Evolutionary conservation across 1,140 invertebrate genomes (phyloP), one percentile per base, ranked within the genome.

Genomic region (Drosophila rufa): DNA sequence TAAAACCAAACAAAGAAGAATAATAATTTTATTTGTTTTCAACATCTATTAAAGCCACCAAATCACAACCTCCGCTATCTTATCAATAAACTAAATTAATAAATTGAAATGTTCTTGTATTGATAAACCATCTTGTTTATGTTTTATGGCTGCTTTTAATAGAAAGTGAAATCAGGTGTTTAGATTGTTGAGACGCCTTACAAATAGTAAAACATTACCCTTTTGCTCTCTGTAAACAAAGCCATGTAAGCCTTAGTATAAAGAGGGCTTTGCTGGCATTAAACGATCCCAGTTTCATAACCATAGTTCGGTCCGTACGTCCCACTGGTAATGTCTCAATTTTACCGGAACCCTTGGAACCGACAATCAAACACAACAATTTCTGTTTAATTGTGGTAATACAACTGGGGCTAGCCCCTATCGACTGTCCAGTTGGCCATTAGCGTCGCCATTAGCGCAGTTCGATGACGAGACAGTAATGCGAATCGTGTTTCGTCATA

Each of bases 361-460:
- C 45, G n/a, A 12, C 33, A 60, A 69, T 78, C 48, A 56, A 42
- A 42, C 30, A 4, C 45, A 50, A 50, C 51, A 19, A 68, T 50
- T 71, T 47, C 45, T 14, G 19, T 17, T 48, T 73, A 76, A 78
- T 78, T 77, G 30, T 56, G 8, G n/a, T 65, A 40, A 27, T 53
- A 42, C 66, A 46, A 46, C 48, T 42, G 50, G 59, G 59, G 73
- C 58, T 75, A 67, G 46, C 50, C 73, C 75, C 47, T 40, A 77
- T 47, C 71, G 53, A 79, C n/a, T 56, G 53, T 25, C 15, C 36
- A n/a, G 14, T 70, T 40, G 55, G 57, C 43, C 51, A 78, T 69
- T 77, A 78, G 47, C 74, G 74, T 78, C 40, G 57, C 59, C 51
- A 78, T 69, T 77, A 78, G 47, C 74, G 74, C 61, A 50, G 57